Evolutionary conservation across 2,888 invertebrate genomes (phyloP).

Genomic region (Beris morrisii): DNA sequence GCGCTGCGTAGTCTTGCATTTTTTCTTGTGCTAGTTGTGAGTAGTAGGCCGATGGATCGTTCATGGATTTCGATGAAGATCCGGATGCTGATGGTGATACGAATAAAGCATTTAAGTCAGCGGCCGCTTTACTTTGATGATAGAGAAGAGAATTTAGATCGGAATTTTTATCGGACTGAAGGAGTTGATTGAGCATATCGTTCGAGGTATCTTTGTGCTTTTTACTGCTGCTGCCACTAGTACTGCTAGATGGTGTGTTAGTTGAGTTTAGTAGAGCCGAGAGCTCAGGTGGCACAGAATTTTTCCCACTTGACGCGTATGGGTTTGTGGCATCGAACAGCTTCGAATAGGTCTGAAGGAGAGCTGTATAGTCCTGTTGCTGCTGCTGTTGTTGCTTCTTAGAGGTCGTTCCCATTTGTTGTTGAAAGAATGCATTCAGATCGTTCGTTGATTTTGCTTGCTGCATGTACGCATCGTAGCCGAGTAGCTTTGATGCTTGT

Average conservation of each 20-base stretch:
- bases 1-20: conserved; percentile 58
- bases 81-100: conserved; percentile 48
- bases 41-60: conserved; percentile 52
- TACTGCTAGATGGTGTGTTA: conserved; percentile 32
- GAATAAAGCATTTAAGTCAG: conserved; percentile 52
- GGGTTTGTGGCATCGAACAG: conserved; percentile 52
- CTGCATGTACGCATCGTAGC: conserved; percentile 55
- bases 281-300: conserved; percentile 46
- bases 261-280: conserved; percentile 50
- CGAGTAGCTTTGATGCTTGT: conserved; percentile 54
- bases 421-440: conserved; percentile 44
- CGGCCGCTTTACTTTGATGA: conserved; percentile 52
- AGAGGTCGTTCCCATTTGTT: conserved; percentile 35
- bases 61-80: conserved; percentile 42
- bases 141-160: conserved; percentile 47
- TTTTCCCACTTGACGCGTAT: conserved; percentile 39
- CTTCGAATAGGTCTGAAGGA: conserved; percentile 54
- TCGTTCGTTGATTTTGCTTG: conserved; percentile 52
- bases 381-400: conserved; percentile 44
- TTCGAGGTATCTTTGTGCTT: conserved; percentile 39
- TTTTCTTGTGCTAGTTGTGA: conserved; percentile 56
- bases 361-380: conserved; percentile 50
- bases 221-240: background rate
- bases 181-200: conserved; percentile 52
- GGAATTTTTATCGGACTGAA: conserved; percentile 53